Conservation (phyloP, 2,797 vertebrate genomes). For the Prionace glauca region DNA sequence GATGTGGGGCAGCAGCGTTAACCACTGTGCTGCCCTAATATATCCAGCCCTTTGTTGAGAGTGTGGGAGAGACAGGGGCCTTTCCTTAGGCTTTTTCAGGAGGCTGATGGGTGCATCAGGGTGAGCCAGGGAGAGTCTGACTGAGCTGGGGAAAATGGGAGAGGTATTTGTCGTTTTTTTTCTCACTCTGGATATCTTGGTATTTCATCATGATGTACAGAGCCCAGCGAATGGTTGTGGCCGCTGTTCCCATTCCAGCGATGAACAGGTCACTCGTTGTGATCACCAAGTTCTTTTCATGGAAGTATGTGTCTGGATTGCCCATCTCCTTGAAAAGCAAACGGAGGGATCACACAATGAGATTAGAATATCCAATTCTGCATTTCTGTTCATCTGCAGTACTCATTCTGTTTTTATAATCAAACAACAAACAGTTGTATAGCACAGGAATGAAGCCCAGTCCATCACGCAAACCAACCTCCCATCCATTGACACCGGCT, state of each 20-base stretch:
- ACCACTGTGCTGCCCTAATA: too few relatives aligned
- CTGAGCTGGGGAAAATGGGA: neutral
- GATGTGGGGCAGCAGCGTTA: too few relatives aligned
- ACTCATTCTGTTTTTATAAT: too few relatives aligned
- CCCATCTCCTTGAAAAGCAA: neutral
- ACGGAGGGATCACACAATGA: neutral
- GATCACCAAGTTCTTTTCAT: constrained; percentile 17
- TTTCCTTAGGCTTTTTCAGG: neutral
- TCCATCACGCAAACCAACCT: too few relatives aligned
- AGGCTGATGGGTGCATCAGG: neutral
- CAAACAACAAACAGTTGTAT: too few relatives aligned
- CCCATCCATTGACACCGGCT: too few relatives aligned
- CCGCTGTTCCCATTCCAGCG: constrained; percentile 19
- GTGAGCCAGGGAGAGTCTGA: neutral
- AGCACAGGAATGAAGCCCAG: too few relatives aligned
- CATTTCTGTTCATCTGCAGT: neutral
- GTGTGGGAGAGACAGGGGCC: neutral
- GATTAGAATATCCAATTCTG: neutral
- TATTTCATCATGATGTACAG: constrained; percentile 15
- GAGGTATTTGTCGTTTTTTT: too few relatives aligned
- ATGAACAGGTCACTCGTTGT: constrained; percentile 14
- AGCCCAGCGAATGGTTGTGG: constrained; percentile 25
- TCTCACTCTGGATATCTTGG: neutral
- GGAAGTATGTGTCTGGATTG: neutral
- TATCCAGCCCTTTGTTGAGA: neutral